phyloP scores from a whole-genome alignment of 2,797 vertebrate genomes.

The Notoglanidium macrostoma region DNA sequence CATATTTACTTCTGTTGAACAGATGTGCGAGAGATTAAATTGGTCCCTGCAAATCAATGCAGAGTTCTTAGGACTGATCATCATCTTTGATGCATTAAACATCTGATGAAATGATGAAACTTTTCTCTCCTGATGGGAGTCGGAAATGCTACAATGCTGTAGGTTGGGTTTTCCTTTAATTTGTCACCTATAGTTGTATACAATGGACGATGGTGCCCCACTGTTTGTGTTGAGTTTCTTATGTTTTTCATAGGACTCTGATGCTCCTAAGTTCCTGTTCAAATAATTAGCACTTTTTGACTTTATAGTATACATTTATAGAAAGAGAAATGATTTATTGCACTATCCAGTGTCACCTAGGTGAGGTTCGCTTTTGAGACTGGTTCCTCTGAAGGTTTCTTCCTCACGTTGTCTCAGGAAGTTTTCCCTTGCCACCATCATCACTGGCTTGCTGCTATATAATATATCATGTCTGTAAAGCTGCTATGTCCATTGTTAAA shows the following conservation, averaged over 20 bases:
- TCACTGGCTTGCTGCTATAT: background rate
- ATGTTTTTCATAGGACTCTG: background rate
- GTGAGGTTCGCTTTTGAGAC: background rate
- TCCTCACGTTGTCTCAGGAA: background rate
- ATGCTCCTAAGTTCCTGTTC: background rate
- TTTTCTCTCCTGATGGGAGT: background rate
- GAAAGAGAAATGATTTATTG: background rate
- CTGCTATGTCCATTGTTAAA: too few relatives aligned
- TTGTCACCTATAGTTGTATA: background rate
- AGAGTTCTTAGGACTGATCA: background rate
- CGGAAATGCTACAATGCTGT: background rate
- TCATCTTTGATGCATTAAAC: background rate
- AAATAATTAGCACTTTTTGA: background rate
- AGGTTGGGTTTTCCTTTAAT: background rate
- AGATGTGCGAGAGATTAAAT: background rate
- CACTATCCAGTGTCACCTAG: background rate
- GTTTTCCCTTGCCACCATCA: background rate
- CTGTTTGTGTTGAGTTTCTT: background rate
- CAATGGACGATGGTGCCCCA: background rate
- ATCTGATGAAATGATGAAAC: background rate
- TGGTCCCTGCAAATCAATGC: background rate
- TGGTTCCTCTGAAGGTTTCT: background rate
- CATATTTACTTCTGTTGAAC: background rate
- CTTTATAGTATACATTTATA: background rate
- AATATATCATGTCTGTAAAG: too few relatives aligned